These are phyloP conservation scores for Tupiocoris notatus DNA, from an alignment of 2,888 invertebrate genomes.

Conservation along the genomic window DNA sequence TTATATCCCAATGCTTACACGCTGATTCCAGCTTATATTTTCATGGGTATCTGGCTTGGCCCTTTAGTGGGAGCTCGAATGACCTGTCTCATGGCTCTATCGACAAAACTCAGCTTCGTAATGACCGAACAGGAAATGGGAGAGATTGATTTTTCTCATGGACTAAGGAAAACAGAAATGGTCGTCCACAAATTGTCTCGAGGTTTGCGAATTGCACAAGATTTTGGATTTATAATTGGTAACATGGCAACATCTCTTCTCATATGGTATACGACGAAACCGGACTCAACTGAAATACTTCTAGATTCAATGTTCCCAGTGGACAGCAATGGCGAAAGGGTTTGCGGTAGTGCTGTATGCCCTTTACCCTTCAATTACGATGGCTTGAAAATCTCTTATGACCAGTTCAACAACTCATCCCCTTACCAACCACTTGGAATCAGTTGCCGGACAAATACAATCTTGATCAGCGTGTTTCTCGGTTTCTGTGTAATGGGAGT, in stretches of 20 bases:
- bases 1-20: conserved; percentile 59
- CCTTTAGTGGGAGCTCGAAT: conserved; percentile 51
- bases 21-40: conserved; percentile 58
- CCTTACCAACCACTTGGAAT: conserved; percentile 32
- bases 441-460: conserved; percentile 54
- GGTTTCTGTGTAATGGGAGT: conserved; percentile 56
- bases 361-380: conserved; percentile 52
- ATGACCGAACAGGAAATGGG: conserved; percentile 56
- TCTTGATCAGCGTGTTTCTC: conserved; percentile 55
- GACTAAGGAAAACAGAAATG: conserved; percentile 46
- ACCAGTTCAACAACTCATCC: conserved; percentile 1
- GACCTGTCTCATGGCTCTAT: conserved; percentile 56
- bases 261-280: conserved; percentile 52
- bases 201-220: conserved; percentile 60
- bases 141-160: conserved; percentile 49
- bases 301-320: conserved; percentile 59
- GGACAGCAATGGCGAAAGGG: conserved; percentile 58
- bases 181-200: conserved; percentile 58
- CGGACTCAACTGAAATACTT: conserved; percentile 47
- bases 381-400: background rate
- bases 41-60: conserved; percentile 62
- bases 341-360: conserved; percentile 63
- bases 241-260: conserved; percentile 58
- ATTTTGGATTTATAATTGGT: conserved; percentile 61
- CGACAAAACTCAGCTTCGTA: conserved; percentile 55